Evolutionary conservation across 2,797 vertebrate species (phyloP).

Genomic region (Enteromius unitaeniatus): DNA sequence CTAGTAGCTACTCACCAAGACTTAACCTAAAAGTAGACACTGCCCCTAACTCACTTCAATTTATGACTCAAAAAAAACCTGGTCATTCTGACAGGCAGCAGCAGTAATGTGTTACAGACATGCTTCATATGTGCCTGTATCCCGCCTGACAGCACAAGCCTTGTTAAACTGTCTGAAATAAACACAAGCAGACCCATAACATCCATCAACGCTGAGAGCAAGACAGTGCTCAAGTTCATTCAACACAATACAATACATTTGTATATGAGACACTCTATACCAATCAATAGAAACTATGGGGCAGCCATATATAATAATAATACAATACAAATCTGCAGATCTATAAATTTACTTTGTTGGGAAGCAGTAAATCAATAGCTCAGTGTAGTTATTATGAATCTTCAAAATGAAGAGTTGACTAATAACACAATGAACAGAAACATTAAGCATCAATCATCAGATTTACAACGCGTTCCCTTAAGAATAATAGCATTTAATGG

Average conservation of each 20-base stretch:
- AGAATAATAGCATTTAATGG: not conserved
- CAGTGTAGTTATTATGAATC: not conserved
- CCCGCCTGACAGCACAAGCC: not conserved
- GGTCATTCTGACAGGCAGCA: not conserved
- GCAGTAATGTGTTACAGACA: not conserved
- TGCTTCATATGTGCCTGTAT: not conserved
- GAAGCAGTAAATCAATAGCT: conserved; percentile 18
- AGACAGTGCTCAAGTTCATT: not conserved
- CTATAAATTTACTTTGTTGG: not conserved
- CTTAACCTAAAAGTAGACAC: not conserved
- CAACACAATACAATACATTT: conserved; percentile 4
- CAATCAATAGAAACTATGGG: not conserved
- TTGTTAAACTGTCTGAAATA: conserved; percentile 20
- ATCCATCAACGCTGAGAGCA: not conserved
- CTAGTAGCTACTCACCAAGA: not conserved
- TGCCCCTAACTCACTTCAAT: not conserved
- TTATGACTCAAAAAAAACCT: not conserved
- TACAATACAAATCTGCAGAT: not conserved
- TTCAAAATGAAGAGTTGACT: not conserved
- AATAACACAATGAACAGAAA: not conserved
- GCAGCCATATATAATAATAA: conserved; percentile 1
- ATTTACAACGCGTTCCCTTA: not conserved
- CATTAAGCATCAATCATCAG: conserved; percentile 1
- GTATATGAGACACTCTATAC: not conserved
- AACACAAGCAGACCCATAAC: conserved; percentile 6